Base-by-base conservation (phyloP, 2,797 vertebrate genomes). In the Heterohyrax brucei region DNA sequence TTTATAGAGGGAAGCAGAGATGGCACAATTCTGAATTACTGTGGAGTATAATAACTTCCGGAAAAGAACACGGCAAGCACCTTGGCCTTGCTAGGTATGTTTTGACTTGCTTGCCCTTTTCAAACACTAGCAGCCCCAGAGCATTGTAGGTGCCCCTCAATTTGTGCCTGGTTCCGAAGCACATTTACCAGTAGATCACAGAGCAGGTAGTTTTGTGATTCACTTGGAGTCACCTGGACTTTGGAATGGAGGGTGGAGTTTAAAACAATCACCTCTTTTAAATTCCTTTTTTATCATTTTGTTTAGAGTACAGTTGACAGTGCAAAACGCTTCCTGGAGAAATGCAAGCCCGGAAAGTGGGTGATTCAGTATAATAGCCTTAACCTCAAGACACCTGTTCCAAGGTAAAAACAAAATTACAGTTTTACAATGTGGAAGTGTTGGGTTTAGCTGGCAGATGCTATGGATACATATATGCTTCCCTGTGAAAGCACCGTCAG, bases 251-350 rank as follows among this genome's bases (percentile, higher is more conserved):
- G 18, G 18, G 50, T 46, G 14, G 61, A 39, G 13, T 30, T 75
- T 81, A 48, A 78, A 56, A 46, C 61, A 66, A 28, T 77, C 33
- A 39, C 21, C n/a, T 93, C 48, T 78, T 85, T 24, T 90, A 8
- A 61, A 22, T 82, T 80, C 46, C 44, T 1, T 83, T 56, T 73
- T 2, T 96, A 46, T 95, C 75, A 21, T 87, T 94, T 91, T 64
- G 89, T 97, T 96, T 96, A 99, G 99, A 99, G 99, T 97, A 99
- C 99, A 0, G 99, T 99, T 77, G 98, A 99, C 96, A 99, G 99
- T 76, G 99, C 99, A 0, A 99, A 99, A 95, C 99, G 98, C 88
- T 99, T 99, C 97, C 98, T 99, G 95, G 98, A 99, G 93, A 98
- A 98, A 92, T 99, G 99, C 95, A 98, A 99, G 68, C 98, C 99